Evolutionary conservation across 2,113 vertebrate genomes (phyloP).

Genomic region (Fulmarus glacialis): DNA sequence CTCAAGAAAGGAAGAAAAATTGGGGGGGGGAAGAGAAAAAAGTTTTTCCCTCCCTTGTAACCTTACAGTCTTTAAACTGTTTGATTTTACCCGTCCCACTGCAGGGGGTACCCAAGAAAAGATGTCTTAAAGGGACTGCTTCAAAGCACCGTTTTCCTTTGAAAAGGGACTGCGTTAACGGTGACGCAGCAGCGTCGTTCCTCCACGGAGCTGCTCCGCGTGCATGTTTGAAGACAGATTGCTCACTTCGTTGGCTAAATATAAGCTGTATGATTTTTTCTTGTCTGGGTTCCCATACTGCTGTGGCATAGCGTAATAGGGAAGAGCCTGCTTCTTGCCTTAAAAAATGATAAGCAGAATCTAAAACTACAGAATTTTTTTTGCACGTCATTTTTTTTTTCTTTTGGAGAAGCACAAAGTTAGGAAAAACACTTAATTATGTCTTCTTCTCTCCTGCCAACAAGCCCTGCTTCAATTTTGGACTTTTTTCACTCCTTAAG

Average conservation of each 20-base stretch:
- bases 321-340: background rate
- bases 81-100: background rate
- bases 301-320: background rate
- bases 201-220: rapidly evolving
- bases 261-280: background rate
- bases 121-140: background rate
- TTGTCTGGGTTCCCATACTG: background rate
- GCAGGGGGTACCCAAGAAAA: background rate
- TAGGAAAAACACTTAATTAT: background rate
- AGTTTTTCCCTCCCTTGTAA: background rate
- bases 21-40: rapidly evolving
- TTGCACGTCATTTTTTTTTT: background rate
- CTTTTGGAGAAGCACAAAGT: background rate
- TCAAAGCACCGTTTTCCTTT: background rate
- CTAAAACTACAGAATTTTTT: background rate
- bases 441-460: background rate
- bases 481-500: background rate
- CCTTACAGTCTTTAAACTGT: background rate
- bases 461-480: background rate
- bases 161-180: background rate
- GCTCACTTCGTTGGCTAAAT: background rate
- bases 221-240: background rate
- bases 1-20: background rate
- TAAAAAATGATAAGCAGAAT: background rate
- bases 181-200: rapidly evolving